These are phyloP conservation scores for Datnioides undecimradiatus DNA, from an alignment of 2,113 vertebrate species.

Conservation along the genomic window DNA sequence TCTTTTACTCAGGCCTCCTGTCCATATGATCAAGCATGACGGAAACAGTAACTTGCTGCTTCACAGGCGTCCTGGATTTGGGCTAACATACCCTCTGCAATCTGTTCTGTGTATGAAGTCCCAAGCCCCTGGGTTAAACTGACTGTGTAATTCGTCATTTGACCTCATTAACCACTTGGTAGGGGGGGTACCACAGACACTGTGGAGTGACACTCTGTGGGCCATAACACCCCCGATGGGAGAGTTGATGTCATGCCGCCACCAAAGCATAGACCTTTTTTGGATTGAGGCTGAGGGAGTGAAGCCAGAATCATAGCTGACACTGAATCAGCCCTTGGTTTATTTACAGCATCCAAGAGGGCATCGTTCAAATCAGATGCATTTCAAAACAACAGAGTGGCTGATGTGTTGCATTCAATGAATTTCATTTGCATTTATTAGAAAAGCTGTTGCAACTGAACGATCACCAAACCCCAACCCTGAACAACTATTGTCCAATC, in stretches of 20 bases:
- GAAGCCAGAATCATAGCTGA: not conserved
- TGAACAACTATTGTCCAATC: not conserved
- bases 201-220: conserved; percentile 64
- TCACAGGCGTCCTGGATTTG: conserved; percentile 59
- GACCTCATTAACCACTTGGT: conserved; percentile 82
- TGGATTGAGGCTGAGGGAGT: conserved; percentile 1
- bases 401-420: not conserved
- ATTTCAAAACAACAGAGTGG: not conserved
- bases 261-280: conserved; percentile 17
- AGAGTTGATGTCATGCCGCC: conserved; percentile 19
- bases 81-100: conserved; percentile 54
- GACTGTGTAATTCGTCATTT: conserved; percentile 78
- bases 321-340: conserved; percentile 2
- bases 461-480: not conserved
- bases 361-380: not conserved
- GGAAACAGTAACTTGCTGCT: conserved; percentile 45
- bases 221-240: conserved; percentile 55
- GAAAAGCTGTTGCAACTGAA: not conserved
- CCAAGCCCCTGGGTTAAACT: conserved; percentile 66
- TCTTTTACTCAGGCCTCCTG: conserved; percentile 18
- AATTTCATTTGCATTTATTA: not conserved
- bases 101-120: conserved; percentile 54
- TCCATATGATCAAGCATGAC: conserved; percentile 24
- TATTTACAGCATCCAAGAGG: conserved; percentile 10
- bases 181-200: conserved; percentile 45